Percentiles rank a stretch among this genome's conserved stretches.
phyloP scores from a whole-genome alignment of 2,888 invertebrate species.

The Cryptus armator region DNA sequence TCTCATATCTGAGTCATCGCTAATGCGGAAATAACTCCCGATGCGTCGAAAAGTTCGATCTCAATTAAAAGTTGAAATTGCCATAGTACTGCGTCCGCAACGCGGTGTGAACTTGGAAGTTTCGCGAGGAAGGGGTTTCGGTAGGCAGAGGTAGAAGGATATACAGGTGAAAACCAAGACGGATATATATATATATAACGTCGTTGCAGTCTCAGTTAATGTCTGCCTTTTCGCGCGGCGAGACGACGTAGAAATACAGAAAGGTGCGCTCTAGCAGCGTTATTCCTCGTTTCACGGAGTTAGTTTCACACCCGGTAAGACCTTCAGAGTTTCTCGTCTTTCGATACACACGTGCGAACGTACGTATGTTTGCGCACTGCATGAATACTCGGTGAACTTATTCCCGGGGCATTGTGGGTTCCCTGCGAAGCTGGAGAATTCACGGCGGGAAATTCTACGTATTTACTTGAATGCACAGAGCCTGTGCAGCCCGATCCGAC shows the following conservation, averaged over 20 bases:
- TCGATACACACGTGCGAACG: background rate
- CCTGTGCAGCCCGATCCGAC: background rate
- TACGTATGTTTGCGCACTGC: background rate
- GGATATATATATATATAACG: background rate
- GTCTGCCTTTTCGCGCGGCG: background rate
- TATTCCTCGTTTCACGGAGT: conserved; percentile 20
- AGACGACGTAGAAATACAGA: conserved; percentile 7
- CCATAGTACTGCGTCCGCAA: background rate
- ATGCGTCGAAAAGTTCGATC: conserved; percentile 12
- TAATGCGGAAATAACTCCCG: background rate
- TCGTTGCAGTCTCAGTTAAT: background rate
- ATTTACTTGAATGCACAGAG: background rate
- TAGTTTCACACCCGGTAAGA: conserved; percentile 16
- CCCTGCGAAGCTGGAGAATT: background rate
- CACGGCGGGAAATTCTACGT: background rate
- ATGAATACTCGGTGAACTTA: background rate
- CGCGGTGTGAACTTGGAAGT: conserved; percentile 14
- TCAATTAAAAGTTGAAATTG: conserved; percentile 20
- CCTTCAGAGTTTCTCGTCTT: conserved; percentile 5
- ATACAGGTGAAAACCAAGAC: background rate
- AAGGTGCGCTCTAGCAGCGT: conserved; percentile 9
- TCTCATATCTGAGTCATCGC: background rate
- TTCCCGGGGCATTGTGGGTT: background rate
- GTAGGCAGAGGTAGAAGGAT: background rate
- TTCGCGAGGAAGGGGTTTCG: background rate